Evolutionary conservation across 2,113 vertebrate species (phyloP).

Genomic region (Empidonax traillii): DNA sequence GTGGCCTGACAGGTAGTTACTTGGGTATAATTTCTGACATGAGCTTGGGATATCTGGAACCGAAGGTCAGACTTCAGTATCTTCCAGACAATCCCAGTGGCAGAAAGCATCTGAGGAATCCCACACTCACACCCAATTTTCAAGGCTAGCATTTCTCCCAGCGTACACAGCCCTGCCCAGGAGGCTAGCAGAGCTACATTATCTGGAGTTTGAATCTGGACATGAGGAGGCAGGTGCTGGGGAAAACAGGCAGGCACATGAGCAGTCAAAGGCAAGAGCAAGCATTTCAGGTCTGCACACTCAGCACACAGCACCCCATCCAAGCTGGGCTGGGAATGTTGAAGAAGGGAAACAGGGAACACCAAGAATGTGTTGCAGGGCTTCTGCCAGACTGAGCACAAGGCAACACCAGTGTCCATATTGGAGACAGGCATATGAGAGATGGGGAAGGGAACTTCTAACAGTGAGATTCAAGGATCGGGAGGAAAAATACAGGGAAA

Average conservation of each 20-base stretch:
- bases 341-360: not conserved
- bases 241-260: slow-evolving; percentile 62
- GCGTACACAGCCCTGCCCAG: slow-evolving; percentile 58
- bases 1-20: not conserved
- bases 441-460: not conserved
- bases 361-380: not conserved
- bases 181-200: slow-evolving; percentile 52
- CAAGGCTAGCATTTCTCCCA: slow-evolving; percentile 48
- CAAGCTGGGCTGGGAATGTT: not conserved
- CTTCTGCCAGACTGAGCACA: not conserved
- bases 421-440: not conserved
- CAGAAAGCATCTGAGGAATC: slow-evolving; percentile 49
- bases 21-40: not conserved
- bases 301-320: slow-evolving; percentile 32
- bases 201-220: slow-evolving; percentile 58
- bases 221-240: slow-evolving; percentile 65
- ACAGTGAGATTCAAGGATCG: not conserved
- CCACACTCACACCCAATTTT: slow-evolving; percentile 34
- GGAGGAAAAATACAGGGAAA: not conserved
- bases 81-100: not conserved
- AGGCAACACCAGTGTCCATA: not conserved
- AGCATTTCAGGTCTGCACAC: slow-evolving; percentile 56
- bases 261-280: slow-evolving; percentile 48
- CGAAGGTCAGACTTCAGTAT: not conserved
- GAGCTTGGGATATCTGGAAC: not conserved